These are phyloP conservation scores for Melolontha melolontha DNA, from an alignment of 2,888 invertebrate species.

Conservation along the genomic window DNA sequence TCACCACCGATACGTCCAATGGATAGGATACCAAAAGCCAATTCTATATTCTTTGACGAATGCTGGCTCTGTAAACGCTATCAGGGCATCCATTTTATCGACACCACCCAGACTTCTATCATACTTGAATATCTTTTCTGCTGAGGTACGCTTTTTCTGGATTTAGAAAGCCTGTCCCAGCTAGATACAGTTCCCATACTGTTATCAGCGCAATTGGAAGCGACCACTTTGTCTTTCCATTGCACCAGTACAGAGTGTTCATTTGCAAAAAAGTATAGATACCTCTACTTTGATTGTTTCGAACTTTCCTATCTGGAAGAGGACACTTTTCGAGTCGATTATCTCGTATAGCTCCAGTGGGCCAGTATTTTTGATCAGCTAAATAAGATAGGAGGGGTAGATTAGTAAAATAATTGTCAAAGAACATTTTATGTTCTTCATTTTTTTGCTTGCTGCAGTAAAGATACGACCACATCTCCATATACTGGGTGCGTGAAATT, in stretches of 20 bases:
- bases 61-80: slow-evolving; percentile 36
- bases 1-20: slow-evolving; percentile 39
- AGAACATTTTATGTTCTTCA: slow-evolving; percentile 46
- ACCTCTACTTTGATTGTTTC: slow-evolving; percentile 6
- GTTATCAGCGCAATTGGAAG: background rate
- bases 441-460: slow-evolving; percentile 43
- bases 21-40: slow-evolving; percentile 40
- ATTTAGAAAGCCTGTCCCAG: too few species aligned
- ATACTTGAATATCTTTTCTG: too few species aligned
- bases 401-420: too few species aligned
- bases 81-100: too few species aligned
- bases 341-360: slow-evolving; percentile 1
- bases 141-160: too few species aligned
- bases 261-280: slow-evolving; percentile 7
- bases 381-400: slow-evolving; percentile 32
- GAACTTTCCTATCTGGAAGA: slow-evolving; percentile 1
- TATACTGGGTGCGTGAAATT: too few species aligned
- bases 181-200: too few species aligned
- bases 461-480: slow-evolving; percentile 45
- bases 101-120: too few species aligned
- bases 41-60: slow-evolving; percentile 40
- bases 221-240: slow-evolving; percentile 20
- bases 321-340: background rate
- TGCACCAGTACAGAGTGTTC: background rate
- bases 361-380: slow-evolving; percentile 30